These are phyloP conservation scores for Philypnodon macrostomus DNA, from an alignment of 2,797 vertebrate genomes.

Conservation along the genomic window DNA sequence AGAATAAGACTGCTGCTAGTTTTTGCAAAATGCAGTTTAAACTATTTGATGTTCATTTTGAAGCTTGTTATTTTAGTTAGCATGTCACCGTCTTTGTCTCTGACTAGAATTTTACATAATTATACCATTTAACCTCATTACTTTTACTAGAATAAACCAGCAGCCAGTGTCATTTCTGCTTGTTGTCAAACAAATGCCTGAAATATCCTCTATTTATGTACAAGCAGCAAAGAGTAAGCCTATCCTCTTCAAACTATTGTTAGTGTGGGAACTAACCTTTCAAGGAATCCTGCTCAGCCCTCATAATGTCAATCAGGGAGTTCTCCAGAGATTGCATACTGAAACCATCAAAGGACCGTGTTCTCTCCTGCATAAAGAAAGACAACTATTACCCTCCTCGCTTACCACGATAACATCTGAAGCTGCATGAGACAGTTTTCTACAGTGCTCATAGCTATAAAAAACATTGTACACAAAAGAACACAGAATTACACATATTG, in stretches of 20 bases:
- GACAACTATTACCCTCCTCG: slow-evolving; percentile 52
- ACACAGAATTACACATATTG: slow-evolving; percentile 7
- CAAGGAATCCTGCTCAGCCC: slow-evolving; percentile 98
- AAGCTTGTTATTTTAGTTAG: neutral
- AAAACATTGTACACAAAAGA: slow-evolving; percentile 36
- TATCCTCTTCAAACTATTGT: slow-evolving; percentile 19
- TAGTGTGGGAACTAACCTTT: slow-evolving; percentile 87
- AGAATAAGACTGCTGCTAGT: neutral
- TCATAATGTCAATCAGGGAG: slow-evolving; percentile 99
- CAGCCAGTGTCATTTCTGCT: neutral
- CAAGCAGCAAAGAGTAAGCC: slow-evolving; percentile 18
- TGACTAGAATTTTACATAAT: neutral
- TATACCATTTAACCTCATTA: neutral
- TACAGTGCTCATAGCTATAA: slow-evolving; percentile 22
- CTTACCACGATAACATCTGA: slow-evolving; percentile 29
- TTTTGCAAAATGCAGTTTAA: neutral
- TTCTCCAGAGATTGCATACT: slow-evolving; percentile 99
- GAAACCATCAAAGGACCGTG: slow-evolving; percentile 91
- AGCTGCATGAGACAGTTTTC: slow-evolving; percentile 22
- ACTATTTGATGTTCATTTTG: no score
- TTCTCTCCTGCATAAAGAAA: slow-evolving; percentile 88
- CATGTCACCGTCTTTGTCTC: no score
- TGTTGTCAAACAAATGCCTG: slow-evolving; percentile 16
- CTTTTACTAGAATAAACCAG: neutral
- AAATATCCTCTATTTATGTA: slow-evolving; percentile 11